Evolutionary conservation across 2,113 vertebrate genomes (phyloP), one percentile per base, ranked within the genome.

Genomic region (Cryptotis parvus): DNA sequence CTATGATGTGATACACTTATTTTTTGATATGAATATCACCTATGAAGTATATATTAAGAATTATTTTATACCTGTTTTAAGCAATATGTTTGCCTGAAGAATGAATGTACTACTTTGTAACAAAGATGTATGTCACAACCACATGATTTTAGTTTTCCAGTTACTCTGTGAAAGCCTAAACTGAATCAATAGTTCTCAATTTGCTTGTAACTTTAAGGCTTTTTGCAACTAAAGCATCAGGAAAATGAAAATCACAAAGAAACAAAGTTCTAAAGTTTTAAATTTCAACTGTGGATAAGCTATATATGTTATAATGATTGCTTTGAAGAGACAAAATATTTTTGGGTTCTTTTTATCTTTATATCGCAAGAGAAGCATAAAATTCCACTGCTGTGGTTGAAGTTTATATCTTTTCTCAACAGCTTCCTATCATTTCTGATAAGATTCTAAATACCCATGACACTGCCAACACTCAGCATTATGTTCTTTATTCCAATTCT

Each of bases 141-240:
- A 18, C 26, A 78, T n/a, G 20, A 81, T 52, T 94, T 92, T 91
- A 49, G 89, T 94, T 95, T 91, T 49, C 70, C 83, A 85, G 58
- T 27, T 58, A 27, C 49, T 89, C 41, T 92, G 81, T 78, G 3
- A 82, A 95, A 94, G 52, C 49, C 72, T 89, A 22, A 1, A 33
- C 63, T 90, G 52, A 97, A 94, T 95, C 89, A 88, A 92, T 95
- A 93, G 24, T 89, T 94, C 73, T 93, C 12, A 82, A 68, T 93
- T 91, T 86, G 35, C 43, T 95, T 91, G 91, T 20, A 94, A 80
- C 52, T 84, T 77, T 84, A 91, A 91, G 75, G 66, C 33, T 88
- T 74, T n/a, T 86, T 95, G 29, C 20, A 91, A 49, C 27, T 74
- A 76, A 91, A 49, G 1, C 6, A 61, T 70, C 9, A 69, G 2